phyloP scores from a whole-genome alignment of 2,888 invertebrate species.

The Hybos culiciformis region DNA sequence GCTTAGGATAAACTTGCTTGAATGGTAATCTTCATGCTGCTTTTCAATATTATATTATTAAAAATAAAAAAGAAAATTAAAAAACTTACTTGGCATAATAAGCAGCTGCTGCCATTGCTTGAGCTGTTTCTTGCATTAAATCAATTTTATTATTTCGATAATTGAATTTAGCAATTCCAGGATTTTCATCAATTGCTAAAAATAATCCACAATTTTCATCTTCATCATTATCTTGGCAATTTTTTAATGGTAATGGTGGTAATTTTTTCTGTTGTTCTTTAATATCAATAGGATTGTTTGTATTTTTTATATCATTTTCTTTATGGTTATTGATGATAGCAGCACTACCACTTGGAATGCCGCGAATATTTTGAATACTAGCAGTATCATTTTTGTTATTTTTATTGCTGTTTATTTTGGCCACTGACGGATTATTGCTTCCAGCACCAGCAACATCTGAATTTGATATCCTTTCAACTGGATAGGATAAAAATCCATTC shows the following conservation, averaged over 20 bases:
- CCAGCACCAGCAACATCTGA: too few relatives aligned
- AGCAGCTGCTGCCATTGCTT: conserved; percentile 27
- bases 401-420: background rate
- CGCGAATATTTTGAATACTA: conserved; percentile 6
- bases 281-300: background rate
- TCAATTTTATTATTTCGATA: conserved; percentile 28
- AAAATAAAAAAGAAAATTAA: too few relatives aligned
- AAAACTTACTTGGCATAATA: too few relatives aligned
- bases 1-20: too few relatives aligned
- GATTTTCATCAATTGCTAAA: background rate
- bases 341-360: conserved; percentile 8
- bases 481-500: background rate
- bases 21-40: too few relatives aligned
- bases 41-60: too few relatives aligned
- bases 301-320: background rate
- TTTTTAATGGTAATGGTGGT: background rate
- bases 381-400: background rate
- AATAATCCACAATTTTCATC: conserved; percentile 1
- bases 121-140: conserved; percentile 27
- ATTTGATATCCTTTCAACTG: background rate
- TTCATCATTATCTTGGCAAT: background rate
- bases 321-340: background rate
- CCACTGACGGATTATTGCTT: background rate
- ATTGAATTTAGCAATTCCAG: conserved; percentile 21
- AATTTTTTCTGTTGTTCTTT: background rate